Base-by-base conservation (phyloP, 2,113 vertebrate species). In the Riparia riparia region DNA sequence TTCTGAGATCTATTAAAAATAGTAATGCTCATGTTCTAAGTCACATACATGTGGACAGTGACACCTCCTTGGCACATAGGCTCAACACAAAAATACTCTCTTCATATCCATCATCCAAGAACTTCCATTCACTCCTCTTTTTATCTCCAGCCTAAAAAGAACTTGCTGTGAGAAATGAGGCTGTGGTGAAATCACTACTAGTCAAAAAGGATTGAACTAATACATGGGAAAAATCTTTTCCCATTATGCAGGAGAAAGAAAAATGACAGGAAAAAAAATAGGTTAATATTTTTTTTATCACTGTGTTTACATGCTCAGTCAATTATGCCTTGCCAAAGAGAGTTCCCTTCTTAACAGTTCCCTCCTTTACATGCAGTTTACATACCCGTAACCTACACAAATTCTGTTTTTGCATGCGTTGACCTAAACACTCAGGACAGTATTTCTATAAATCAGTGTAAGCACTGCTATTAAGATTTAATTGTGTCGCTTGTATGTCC, bases 391-490 rank as follows among this genome's bases (percentile, higher is more conserved):
- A 92, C 50, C 71, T 61, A 70, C 21, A 50, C 20, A 64, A n/a
- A n/a, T 54, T 77, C 7, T 51, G 42, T 0, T 66, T 69, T 84
- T 45, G 32, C 56, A 60, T 60, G 44, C 57, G 71, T 25, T 71
- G 71, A 82, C 82, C 63, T 73, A 28, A 90, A 76, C 41, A 69
- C 19, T 60, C 37, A 54, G 56, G 71, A 86, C 70, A 22, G 4
- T 82, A 94, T 86, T 93, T 63, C 47, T 57, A 69, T 84, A 69
- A 51, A 66, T 82, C 34, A 34, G 45, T 56, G 44, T 26, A 79
- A 93, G 84, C 63, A 54, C 57, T 80, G 54, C 49, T 91, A 45
- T 69, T 85, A 79, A 72, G 64, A 91, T 91, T 85, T 93, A 94
- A 93, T 79, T 95, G 87, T 70, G 44, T 28, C 78, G 37, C 72